Base-by-base conservation (phyloP, 2,888 invertebrate species). In the Heliconius ethilla region DNA sequence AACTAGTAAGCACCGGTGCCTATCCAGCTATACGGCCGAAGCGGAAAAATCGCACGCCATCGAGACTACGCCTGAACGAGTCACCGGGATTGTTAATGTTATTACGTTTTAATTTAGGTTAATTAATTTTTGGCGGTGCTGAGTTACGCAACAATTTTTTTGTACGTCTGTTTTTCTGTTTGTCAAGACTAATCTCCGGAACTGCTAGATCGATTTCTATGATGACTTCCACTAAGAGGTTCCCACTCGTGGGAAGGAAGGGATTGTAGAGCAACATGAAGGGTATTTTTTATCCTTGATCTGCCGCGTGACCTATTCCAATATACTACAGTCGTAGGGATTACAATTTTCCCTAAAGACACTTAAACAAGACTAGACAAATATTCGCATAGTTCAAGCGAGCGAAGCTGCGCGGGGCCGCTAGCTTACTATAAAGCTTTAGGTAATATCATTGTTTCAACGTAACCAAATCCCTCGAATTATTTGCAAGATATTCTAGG, bases 11-110 rank as follows among this genome's bases (percentile, higher is more conserved):
- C 83, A 81, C 81, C 79, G 81, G 80, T 80, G 81, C 80, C 81
- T 83, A 82, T 82, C 80, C 79, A 84, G 85, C 82, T 86, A 86
- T 87, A 62, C 70, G 25, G 76, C 75, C 75, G 75, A 29, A 37
- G 79, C 76, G 66, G 73, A 82, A 81, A 81, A 81, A 78, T 78
- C 79, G 62, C 76, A 9, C 62, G 62, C 73, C 73, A 33, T 73
- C 37, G 73, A 40, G n/a, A 62, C 37, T 73, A 59, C 73, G 73
- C 59, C 37, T 25, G 25, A 59, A 63, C 27, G 73, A 73, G 66
- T 59, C 51, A 76, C 33, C 22, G 63, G 65, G n/a, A 76, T 40
- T 66, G 66, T 75, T 75, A 59, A 67, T 66, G 40, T 65, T 62
- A 62, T 77, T 76, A 51, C 51, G 15, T 73, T 63, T 37, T 73